phyloP scores from a whole-genome alignment of 1,140 invertebrate species.

The Caenorhabditis elegans region WBcel235 BX284602.5:9075001-9075500 shows the following conservation, averaged over 20 bases:
- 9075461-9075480: no score
- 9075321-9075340: no score
- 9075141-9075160: neutral
- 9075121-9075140: neutral
- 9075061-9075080: neutral
- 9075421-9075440: no score
- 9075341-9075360: no score
- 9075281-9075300: no score
- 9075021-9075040: constrained; percentile 12
- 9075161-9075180: neutral
- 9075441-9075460: no score
- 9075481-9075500: no score
- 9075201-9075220: neutral
- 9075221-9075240: constrained; percentile 33
- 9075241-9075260: constrained; percentile 27
- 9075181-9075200: neutral
- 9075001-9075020: neutral
- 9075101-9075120: neutral
- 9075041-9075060: neutral
- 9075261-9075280: neutral
- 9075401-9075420: no score
- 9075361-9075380: no score
- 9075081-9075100: constrained; percentile 14
- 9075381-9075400: no score
- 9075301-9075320: no score